Base-by-base conservation (phyloP, 2,797 vertebrate genomes). In the Somateria mollissima region DNA sequence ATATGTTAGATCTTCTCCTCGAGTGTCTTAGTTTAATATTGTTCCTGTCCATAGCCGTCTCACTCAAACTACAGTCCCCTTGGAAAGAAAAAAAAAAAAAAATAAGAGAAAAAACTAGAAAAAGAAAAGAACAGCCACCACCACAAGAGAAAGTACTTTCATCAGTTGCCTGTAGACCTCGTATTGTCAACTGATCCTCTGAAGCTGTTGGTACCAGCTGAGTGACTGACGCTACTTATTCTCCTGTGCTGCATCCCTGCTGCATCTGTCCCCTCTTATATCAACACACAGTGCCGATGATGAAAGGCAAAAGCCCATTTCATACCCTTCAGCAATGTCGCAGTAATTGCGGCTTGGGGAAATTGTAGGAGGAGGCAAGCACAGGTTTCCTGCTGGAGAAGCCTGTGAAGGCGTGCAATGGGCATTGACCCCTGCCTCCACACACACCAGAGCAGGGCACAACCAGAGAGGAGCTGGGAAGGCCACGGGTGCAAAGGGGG, bases 41-140 rank as follows among this genome's bases (percentile, higher is more conserved):
- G 28, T 97, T 93, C 1, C 0, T 4, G 1, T 51, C 9, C 95
- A 96, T 87, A 2, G 8, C 8, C 1, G 0, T 2, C 2, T 1
- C 0, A 24, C 2, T 1, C 66, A 93, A 4, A 6, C 4, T 13
- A 39, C 95, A 97, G 32, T 6, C 22, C 28, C 2, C 96, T 97
- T 89, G 19, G 88, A 65, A 62, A 62, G 11, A 62, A 28, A 39
- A 39, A 62, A 25, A 51, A 13, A 36, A 36, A 36, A 8, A 36
- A 49, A 5, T 13, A 13, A 49, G 7, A 49, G 47, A 24, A 49
- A 49, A 49, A 49, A 8, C 39, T 5, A 19, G 12, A 49, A 49
- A 13, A 22, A 49, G 11, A 24, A 24, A 49, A 22, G 11, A 24
- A 47, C 18, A 47, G 8, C 25, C 25, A 20, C 60, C 18, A 13